A percentile compares a stretch with the other conserved stretches of the same genome.
Conservation (phyloP, 2,888 invertebrate species). For the Tortrix viridana region DNA sequence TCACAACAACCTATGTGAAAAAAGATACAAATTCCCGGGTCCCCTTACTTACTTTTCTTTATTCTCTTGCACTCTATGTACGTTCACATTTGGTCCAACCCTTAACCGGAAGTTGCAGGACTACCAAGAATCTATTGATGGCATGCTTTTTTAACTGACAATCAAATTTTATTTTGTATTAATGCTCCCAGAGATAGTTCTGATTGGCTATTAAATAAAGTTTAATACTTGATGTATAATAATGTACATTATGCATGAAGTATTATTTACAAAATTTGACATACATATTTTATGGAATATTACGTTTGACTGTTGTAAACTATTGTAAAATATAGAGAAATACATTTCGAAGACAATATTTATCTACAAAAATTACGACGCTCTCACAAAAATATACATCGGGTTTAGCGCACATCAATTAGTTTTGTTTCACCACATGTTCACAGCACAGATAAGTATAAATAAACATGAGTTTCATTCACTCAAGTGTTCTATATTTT, state of each 20-base stretch:
- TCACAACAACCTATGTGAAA: no score
- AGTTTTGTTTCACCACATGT: conserved; percentile 53
- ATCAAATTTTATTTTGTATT: no score
- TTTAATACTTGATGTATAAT: background rate
- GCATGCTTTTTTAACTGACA: no score
- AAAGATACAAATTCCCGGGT: no score
- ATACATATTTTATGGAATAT: conserved; percentile 9
- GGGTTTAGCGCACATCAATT: conserved; percentile 15
- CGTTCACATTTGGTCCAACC: no score
- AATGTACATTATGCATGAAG: conserved; percentile 11
- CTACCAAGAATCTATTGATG: no score
- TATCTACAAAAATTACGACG: conserved; percentile 31
- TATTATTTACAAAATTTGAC: conserved; percentile 26
- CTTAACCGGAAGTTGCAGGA: no score
- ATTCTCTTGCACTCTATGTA: no score
- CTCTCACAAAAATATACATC: conserved; percentile 35
- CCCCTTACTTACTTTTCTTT: no score
- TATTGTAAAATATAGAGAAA: conserved; percentile 27
- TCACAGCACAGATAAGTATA: conserved; percentile 66
- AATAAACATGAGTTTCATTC: conserved; percentile 45
- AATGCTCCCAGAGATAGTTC: background rate
- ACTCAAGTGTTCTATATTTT: conserved; percentile 75
- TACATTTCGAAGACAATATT: conserved; percentile 23
- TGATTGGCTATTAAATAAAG: background rate
- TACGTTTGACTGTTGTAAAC: conserved; percentile 15